Evolutionary conservation across 2,888 invertebrate genomes (phyloP).

Genomic region (Heliconius erato): DNA sequence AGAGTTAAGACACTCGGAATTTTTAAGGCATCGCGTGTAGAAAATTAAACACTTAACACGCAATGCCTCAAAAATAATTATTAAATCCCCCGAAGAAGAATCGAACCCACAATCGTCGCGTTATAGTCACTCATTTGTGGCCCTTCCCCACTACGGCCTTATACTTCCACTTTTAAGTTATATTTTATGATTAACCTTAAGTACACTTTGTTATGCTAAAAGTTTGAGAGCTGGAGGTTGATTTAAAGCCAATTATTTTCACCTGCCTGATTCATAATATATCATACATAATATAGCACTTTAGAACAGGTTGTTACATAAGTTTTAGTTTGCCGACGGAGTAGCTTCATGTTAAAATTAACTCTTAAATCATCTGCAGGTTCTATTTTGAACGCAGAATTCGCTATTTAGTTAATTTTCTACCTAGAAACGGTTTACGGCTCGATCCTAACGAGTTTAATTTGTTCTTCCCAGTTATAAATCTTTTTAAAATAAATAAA

Average conservation of each 20-base stretch:
- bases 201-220: slow-evolving; percentile 46
- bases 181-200: slow-evolving; percentile 44
- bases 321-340: slow-evolving; percentile 50
- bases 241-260: slow-evolving; percentile 48
- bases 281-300: slow-evolving; percentile 41
- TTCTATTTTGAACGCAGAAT: slow-evolving; percentile 45
- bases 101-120: no score
- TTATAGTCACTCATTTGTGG: no score
- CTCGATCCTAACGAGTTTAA: slow-evolving; percentile 19
- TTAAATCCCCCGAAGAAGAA: no score
- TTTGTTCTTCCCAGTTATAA: slow-evolving; percentile 9
- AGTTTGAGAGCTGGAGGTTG: slow-evolving; percentile 43
- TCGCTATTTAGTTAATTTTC: slow-evolving; percentile 45
- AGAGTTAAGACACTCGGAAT: no score
- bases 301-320: slow-evolving; percentile 44
- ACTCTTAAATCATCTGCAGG: slow-evolving; percentile 51
- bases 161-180: slow-evolving; percentile 38
- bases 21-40: no score
- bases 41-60: no score
- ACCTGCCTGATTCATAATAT: slow-evolving; percentile 48
- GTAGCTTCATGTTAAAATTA: slow-evolving; percentile 50
- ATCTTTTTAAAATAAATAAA: no score
- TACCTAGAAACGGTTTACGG: slow-evolving; percentile 37
- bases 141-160: no score
- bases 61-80: no score